Percentiles rank a stretch among this genome's conserved stretches.
These are phyloP conservation scores for Apostichopus parvimensis DNA, from an alignment of 35 echinoderm and acorn worm genomes.

Conservation along the genomic window DNA sequence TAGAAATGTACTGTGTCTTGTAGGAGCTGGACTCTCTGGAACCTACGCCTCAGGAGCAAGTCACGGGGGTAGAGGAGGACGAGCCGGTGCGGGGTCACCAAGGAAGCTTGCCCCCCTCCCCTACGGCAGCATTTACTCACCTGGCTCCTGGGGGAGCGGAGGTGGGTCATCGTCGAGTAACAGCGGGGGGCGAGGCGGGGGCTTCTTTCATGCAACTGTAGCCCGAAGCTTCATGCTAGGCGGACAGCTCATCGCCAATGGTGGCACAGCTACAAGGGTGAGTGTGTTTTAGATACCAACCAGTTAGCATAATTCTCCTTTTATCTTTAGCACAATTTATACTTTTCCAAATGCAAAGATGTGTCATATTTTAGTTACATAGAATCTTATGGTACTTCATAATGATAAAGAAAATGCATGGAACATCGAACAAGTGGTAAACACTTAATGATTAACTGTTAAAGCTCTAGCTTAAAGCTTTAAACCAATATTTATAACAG, in stretches of 20 bases:
- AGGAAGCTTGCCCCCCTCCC: constrained; percentile 51
- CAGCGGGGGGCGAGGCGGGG: constrained; percentile 55
- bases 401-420: no score
- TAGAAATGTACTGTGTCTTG: no score
- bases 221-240: constrained; percentile 1
- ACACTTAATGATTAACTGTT: no score
- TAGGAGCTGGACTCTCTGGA: constrained; percentile 58
- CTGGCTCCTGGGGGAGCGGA: constrained; percentile 70
- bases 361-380: no score
- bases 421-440: no score
- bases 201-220: constrained; percentile 34
- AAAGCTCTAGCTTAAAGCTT: no score
- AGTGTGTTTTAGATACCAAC: background rate
- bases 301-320: no score
- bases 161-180: constrained; percentile 49
- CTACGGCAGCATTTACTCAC: constrained; percentile 77
- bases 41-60: constrained; percentile 77
- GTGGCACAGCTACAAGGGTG: constrained; percentile 4
- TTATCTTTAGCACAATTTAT: no score
- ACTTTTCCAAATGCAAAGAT: no score
- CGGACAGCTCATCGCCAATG: constrained; percentile 59
- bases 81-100: constrained; percentile 55
- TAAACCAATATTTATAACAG: no score
- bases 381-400: no score
- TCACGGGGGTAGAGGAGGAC: constrained; percentile 78